Base-by-base conservation (phyloP, 2,113 vertebrate species). In the Sprattus sprattus region DNA sequence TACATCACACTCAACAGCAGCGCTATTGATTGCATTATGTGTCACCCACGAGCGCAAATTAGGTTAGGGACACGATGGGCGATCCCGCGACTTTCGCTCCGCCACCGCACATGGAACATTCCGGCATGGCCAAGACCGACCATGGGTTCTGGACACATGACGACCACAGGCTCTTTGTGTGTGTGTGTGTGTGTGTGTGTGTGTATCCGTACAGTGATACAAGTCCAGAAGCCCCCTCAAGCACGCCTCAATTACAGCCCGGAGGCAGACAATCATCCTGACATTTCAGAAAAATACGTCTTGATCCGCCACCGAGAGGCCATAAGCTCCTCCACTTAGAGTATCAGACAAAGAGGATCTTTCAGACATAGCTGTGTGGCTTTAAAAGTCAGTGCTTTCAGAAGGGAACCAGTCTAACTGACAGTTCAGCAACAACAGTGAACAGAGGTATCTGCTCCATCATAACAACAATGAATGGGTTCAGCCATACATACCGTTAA, bases 1-100 rank as follows among this genome's bases (percentile, higher is more conserved):
- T 82, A 82, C 86, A 78, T 57, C 46, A 81, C 45, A 54, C 64
- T 84, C 80, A 88, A 85, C 78, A 82, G 45, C n/a, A 75, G 85
- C 67, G 45, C 44, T 49, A 75, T 85, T 57, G 64, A 83, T 85
- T 81, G 81, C n/a, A 4, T 67, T 67, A 67, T 67, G 7, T 81
- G 75, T 83, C 84, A 67, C 86, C 85, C 86, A 84, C 81, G 54
- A 57, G 47, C 50, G 82, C 75, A 54, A 45, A 87, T 39, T 47
- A 83, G 71, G 49, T 84, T 25, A 47, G 46, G 86, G 57, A 83
- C 32, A 50, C 83, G 81, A 81, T 85, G 80, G 64, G 52, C 49
- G 28, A 84, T 78, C 28, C 39, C 25, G 16, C 28, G 11, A 78
- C 71, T 44, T 2, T 39, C 39, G 2, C 39, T 39, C 39, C 39